A percentile compares a stretch with the other conserved stretches of the same genome.
Conservation (phyloP, 2,888 invertebrate species). For the Siphlonurus alternatus region DNA sequence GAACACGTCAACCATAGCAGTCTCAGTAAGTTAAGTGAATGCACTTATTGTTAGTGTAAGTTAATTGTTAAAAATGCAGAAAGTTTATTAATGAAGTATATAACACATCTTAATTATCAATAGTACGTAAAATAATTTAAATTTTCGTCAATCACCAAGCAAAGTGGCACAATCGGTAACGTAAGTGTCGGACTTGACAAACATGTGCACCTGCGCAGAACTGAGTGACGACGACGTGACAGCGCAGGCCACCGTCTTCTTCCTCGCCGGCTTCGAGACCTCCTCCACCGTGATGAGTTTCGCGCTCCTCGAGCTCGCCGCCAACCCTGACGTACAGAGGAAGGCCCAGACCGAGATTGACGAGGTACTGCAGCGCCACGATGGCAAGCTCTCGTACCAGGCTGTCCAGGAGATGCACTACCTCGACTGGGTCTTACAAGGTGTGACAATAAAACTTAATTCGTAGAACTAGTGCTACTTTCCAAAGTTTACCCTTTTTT, state of each 20-base stretch:
- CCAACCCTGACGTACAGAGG: conserved; percentile 5
- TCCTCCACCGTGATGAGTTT: conserved; percentile 6
- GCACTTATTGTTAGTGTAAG: too few relatives aligned
- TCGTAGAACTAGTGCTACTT: neutral
- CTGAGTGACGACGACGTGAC: conserved; percentile 7
- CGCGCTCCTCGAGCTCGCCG: conserved; percentile 1
- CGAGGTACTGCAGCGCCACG: neutral
- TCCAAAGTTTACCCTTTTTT: too few relatives aligned
- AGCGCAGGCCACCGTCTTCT: conserved; percentile 6
- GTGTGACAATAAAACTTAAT: neutral
- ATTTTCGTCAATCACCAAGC: too few relatives aligned
- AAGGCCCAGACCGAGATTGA: conserved; percentile 4
- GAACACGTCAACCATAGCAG: neutral
- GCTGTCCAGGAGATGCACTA: conserved; percentile 6
- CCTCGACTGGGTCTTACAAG: conserved; percentile 6
- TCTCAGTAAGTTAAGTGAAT: neutral
- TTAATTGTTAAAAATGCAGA: too few relatives aligned
- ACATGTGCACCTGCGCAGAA: too few relatives aligned
- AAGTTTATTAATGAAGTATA: neutral
- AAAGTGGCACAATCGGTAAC: neutral
- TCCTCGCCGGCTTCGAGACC: conserved; percentile 7
- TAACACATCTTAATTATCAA: neutral
- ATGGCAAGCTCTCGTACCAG: conserved; percentile 6
- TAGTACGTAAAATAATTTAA: neutral
- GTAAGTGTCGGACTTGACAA: neutral